phyloP scores from a whole-genome alignment of 2,113 vertebrate genomes.

The Archocentrus centrarchus region DNA sequence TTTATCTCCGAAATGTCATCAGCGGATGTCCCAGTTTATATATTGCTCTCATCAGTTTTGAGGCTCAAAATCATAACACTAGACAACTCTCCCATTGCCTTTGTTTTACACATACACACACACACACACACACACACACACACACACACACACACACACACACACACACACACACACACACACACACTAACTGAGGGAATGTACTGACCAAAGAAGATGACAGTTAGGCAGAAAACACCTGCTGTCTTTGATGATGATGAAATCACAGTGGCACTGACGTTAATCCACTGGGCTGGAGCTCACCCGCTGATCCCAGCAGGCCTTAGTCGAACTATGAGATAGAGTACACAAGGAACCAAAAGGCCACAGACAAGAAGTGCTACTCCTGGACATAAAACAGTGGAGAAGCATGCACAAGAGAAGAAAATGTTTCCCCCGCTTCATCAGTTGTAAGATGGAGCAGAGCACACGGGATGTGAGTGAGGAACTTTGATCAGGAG shows the following conservation, averaged over 20 bases:
- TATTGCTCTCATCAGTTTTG: not conserved
- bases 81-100: not conserved
- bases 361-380: not conserved
- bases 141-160: not conserved
- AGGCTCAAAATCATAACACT: not conserved
- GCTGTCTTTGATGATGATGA: slow-evolving; percentile 52
- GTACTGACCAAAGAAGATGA: slow-evolving; percentile 17
- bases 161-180: not conserved
- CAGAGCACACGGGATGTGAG: slow-evolving; percentile 15
- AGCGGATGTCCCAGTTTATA: not conserved
- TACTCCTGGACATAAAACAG: slow-evolving; percentile 9
- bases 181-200: slow-evolving; percentile 8
- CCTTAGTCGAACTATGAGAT: slow-evolving; percentile 6
- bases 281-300: slow-evolving; percentile 21
- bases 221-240: slow-evolving; percentile 40
- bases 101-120: not conserved
- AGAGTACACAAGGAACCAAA: not conserved
- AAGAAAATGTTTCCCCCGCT: slow-evolving; percentile 30
- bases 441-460: slow-evolving; percentile 14
- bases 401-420: not conserved
- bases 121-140: not conserved
- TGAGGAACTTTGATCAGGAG: slow-evolving; percentile 36
- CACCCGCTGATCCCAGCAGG: slow-evolving; percentile 41
- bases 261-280: slow-evolving; percentile 46
- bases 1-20: slow-evolving; percentile 25